Evolutionary conservation across 2,797 vertebrate genomes (phyloP), one percentile per base, ranked within the genome.

Genomic region (Antrozous pallidus): DNA sequence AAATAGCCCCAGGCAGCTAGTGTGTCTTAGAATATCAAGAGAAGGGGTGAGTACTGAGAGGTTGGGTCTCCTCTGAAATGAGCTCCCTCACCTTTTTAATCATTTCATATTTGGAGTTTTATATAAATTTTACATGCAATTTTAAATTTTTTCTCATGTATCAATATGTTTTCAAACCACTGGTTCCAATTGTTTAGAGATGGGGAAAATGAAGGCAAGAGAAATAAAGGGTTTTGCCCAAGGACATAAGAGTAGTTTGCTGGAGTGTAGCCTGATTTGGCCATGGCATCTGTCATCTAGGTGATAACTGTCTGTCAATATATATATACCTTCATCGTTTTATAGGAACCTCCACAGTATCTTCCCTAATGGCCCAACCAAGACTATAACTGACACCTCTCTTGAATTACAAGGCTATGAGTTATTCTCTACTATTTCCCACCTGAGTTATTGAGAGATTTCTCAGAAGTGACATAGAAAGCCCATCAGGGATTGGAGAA

Each of bases 391-490:
- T 22, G 38, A 56, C 6, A 22, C 5, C 9, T 54, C 38, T 58
- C 33, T 69, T 83, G 31, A 79, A 74, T 61, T 40, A 26, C 49
- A 93, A 70, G 28, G 1, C 49, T 31, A 0, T 47, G 17, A 81
- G 61, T 61, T 56, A 5, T 24, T 36, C 2, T 24, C 26, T 70
- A 24, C 40, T 71, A 45, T 10, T 80, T 71, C 14, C 45, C 81
- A 84, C 36, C 31, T 80, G 67, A 63, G 24, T 54, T 73, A 28
- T 5, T 73, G 67, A 85, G 47, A 51, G 13, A 73, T 36, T 89
- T 74, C 85, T 83, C 49, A 56, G n/a, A n/a, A 77, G 33, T 61
- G 69, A 82, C 49, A 81, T 13, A 69, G 42, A 88, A 93, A 61
- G 14, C n/a, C 36, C 38, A 47, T 18, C n/a, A 69, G 42, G 14